Base-by-base conservation (phyloP, 2,797 vertebrate genomes). In the Sebastes steindachneri region DNA sequence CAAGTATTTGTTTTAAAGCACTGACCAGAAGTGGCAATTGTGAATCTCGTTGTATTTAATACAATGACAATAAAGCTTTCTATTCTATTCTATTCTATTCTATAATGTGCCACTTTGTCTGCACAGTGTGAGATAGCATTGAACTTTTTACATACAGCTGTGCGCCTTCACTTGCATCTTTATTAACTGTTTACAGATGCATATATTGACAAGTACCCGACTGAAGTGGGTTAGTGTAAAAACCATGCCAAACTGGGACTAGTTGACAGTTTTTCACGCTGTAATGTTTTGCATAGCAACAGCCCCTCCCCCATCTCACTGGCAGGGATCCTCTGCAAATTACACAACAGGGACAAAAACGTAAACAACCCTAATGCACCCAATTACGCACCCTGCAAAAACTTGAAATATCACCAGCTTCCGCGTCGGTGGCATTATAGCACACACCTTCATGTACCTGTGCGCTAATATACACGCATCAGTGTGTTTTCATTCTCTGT, bases 211-310 rank as follows among this genome's bases (percentile, higher is more conserved):
- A 83, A 67, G 55, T 29, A 33, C 19, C 35, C 67, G 48, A 62
- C 69, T 79, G 8, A 89, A 87, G 68, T 82, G 73, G 83, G 82
- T 26, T 86, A 80, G 21, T 37, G 54, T 64, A 70, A 59, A 75
- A 86, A 72, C 73, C 17, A 82, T 77, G 55, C 82, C 73, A 86
- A 88, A 67, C 70, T 79, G 45, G 74, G 69, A 72, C 78, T 59
- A 76, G 80, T 89, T 94, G 94, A 94, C 92, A 91, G 89, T 92
- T 92, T 93, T 94, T 94, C 93, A 95, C 92, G 92, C 88, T 86
- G 91, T 92, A 91, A 94, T 93, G 95, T 95, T 96, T 96, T 96
- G 95, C 96, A 96, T 96, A 94, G 96, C 96, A 96, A 96, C 96
- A 96, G 93, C 91, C 91, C 86, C 91, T 90, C 92, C 93, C 92